Conservation (phyloP, 2,797 vertebrate species). For the Onychomys leucogaster region DNA sequence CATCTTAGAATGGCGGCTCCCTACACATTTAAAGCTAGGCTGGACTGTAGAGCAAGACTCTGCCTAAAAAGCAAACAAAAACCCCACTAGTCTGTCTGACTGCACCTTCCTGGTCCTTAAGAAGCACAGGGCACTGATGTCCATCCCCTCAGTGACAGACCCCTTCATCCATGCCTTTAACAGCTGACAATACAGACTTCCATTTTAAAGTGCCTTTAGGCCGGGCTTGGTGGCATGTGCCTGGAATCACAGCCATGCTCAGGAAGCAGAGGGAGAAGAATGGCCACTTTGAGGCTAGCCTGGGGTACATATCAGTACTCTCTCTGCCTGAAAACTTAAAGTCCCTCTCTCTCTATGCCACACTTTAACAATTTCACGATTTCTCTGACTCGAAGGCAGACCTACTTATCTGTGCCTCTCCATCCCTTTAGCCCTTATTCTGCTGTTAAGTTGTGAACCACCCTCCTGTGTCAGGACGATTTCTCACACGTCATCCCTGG, state of each 20-base stretch:
- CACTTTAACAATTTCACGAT: not conserved
- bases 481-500: not conserved
- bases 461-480: not conserved
- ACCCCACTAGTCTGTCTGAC: not conserved
- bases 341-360: not conserved
- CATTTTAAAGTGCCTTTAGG: not conserved
- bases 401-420: not conserved
- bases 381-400: not conserved
- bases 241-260: not conserved
- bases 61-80: not conserved
- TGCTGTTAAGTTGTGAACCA: not conserved
- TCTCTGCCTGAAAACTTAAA: not conserved
- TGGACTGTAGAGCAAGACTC: not conserved
- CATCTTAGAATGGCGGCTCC: too few relatives aligned
- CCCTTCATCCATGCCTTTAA: not conserved
- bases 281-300: not conserved
- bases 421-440: not conserved
- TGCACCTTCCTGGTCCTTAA: not conserved
- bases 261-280: not conserved
- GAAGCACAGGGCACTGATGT: not conserved
- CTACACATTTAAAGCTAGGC: not conserved
- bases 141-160: not conserved
- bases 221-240: not conserved
- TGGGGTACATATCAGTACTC: not conserved
- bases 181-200: not conserved